Evolutionary conservation across 2,113 vertebrate species (phyloP).

Genomic region (Epinephelus fuscoguttatus): DNA sequence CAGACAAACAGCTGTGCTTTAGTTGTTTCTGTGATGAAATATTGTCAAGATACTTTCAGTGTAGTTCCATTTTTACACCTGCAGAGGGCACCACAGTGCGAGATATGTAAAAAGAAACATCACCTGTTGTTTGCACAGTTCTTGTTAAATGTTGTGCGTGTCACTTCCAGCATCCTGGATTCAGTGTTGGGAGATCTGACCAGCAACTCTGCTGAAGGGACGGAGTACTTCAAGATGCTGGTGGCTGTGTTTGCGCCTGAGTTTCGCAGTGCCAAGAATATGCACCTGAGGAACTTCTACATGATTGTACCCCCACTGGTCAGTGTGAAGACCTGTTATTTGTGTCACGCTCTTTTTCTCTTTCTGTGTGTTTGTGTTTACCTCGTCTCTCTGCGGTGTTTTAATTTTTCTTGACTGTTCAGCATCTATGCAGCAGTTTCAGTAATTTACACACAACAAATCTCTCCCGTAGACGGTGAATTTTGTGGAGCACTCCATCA

Average conservation of each 20-base stretch:
- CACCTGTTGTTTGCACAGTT: not conserved
- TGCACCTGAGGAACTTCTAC: conserved; percentile 98
- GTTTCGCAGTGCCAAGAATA: conserved; percentile 96
- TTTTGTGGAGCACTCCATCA: conserved; percentile 98
- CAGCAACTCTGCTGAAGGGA: conserved; percentile 96
- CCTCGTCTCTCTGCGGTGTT: not conserved
- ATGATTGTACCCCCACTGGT: conserved; percentile 98
- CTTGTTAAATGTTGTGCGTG: not conserved
- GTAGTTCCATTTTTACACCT: conserved; percentile 1
- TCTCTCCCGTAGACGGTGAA: conserved; percentile 90
- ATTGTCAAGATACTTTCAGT: not conserved
- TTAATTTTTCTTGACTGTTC: no score
- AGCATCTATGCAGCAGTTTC: not conserved
- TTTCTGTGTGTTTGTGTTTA: not conserved
- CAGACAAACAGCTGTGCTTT: not conserved
- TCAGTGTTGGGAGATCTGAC: conserved; percentile 93
- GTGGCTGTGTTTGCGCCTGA: conserved; percentile 96
- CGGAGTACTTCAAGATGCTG: conserved; percentile 99
- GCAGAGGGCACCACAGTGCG: conserved; percentile 26
- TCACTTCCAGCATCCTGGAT: conserved; percentile 85
- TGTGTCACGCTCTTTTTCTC: not conserved
- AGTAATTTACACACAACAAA: not conserved
- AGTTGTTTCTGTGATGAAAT: not conserved
- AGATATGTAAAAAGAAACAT: not conserved
- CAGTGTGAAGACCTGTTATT: conserved; percentile 62